phyloP scores from a whole-genome alignment of 2,113 vertebrate species.

The Synodontis membranacea region DNA sequence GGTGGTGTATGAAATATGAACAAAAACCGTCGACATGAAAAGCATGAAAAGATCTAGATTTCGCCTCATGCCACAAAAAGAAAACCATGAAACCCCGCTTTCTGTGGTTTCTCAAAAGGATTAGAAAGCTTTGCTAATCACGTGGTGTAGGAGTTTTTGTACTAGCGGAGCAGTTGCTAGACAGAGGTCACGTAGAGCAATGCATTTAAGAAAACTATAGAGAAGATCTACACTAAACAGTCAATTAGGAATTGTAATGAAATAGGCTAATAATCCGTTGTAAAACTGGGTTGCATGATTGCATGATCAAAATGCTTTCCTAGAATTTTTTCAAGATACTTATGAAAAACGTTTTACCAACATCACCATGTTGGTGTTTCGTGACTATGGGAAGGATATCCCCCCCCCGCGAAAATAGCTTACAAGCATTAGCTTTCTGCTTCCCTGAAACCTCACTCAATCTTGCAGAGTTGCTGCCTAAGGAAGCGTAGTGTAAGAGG shows the following conservation, averaged over 20 bases:
- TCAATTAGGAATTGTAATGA: background rate
- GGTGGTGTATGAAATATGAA: background rate
- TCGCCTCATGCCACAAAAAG: constrained; percentile 48
- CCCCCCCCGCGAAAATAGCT: constrained; percentile 1
- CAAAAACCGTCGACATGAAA: constrained; percentile 40
- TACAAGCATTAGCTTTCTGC: constrained; percentile 33
- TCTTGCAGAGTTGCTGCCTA: constrained; percentile 63
- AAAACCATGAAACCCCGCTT: constrained; percentile 60
- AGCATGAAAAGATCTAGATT: constrained; percentile 43
- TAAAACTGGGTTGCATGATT: background rate
- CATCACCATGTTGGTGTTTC: background rate
- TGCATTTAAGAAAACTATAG: constrained; percentile 3
- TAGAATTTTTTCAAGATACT: background rate
- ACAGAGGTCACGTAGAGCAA: constrained; percentile 51
- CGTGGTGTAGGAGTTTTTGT: constrained; percentile 67
- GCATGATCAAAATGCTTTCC: background rate
- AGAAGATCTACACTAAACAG: background rate
- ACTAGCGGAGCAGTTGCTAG: constrained; percentile 56
- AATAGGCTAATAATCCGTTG: background rate
- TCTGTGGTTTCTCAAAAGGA: constrained; percentile 64
- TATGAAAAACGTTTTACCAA: background rate
- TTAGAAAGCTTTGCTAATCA: constrained; percentile 67
- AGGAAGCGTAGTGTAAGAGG: constrained; percentile 69
- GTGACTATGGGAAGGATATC: background rate
- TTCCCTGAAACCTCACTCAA: constrained; percentile 47